phyloP scores from a whole-genome alignment of 2,888 invertebrate genomes.

The Trachelus stipa region DNA sequence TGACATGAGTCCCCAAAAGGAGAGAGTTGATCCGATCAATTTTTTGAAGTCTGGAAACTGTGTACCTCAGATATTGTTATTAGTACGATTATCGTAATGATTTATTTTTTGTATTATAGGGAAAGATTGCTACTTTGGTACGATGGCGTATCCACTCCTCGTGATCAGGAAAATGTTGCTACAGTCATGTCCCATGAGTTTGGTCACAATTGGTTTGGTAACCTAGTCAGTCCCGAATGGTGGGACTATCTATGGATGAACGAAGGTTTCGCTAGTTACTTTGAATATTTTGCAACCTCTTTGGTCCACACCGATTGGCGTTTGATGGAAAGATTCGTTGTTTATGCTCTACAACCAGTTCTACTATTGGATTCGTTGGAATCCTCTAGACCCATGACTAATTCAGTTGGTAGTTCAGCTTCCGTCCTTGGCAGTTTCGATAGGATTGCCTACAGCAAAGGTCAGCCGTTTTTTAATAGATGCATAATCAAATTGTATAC shows the following conservation, averaged over 20 bases:
- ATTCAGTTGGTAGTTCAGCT: constrained; percentile 67
- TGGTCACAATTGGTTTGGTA: constrained; percentile 70
- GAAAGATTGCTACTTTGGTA: constrained; percentile 42
- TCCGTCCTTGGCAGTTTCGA: constrained; percentile 71
- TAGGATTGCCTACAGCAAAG: constrained; percentile 74
- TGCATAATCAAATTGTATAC: not conserved
- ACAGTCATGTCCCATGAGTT: constrained; percentile 69
- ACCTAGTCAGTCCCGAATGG: constrained; percentile 63
- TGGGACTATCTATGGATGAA: constrained; percentile 66
- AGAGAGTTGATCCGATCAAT: no score
- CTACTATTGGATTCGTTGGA: constrained; percentile 64
- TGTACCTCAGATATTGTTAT: not conserved
- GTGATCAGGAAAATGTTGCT: constrained; percentile 28
- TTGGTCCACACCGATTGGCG: constrained; percentile 59
- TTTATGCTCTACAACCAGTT: constrained; percentile 60
- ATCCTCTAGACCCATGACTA: constrained; percentile 70
- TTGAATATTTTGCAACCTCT: constrained; percentile 65
- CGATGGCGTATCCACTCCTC: constrained; percentile 29
- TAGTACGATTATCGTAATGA: not conserved
- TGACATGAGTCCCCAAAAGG: no score
- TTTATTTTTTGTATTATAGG: not conserved
- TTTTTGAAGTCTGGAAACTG: no score
- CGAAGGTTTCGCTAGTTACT: constrained; percentile 71
- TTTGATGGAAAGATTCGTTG: constrained; percentile 66
- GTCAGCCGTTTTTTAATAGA: constrained; percentile 52